These are phyloP conservation scores for Embiotoca jacksoni DNA, from an alignment of 2,113 vertebrate genomes.

Conservation along the genomic window DNA sequence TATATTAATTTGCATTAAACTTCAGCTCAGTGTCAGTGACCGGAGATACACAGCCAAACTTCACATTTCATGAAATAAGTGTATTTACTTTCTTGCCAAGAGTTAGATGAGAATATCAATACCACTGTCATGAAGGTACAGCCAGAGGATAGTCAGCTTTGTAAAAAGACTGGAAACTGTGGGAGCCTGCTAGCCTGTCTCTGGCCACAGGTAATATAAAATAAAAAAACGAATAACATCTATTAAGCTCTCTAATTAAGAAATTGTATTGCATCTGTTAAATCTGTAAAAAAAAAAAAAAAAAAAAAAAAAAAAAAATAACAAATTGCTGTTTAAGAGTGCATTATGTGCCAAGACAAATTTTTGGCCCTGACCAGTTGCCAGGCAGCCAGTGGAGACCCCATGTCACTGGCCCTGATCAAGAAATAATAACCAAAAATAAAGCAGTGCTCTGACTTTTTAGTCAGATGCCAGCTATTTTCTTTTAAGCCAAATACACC, in stretches of 20 bases:
- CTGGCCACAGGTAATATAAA: not conserved
- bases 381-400: no score
- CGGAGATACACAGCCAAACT: not conserved
- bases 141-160: not conserved
- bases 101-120: not conserved
- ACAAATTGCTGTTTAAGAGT: not conserved
- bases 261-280: not conserved
- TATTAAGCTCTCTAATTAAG: no score
- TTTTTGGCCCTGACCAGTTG: constrained; percentile 16
- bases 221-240: constrained; percentile 11
- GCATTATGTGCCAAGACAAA: not conserved
- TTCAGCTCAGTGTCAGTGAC: constrained; percentile 10
- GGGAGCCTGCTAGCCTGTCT: not conserved
- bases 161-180: not conserved
- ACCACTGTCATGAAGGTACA: not conserved
- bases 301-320: no score
- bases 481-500: not conserved
- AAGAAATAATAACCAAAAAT: no score
- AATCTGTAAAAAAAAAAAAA: not conserved
- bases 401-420: no score
- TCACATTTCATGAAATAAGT: not conserved
- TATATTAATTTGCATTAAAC: constrained; percentile 19
- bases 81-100: not conserved
- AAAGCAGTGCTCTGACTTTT: no score
- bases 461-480: not conserved